Base-by-base conservation (phyloP, 2,113 vertebrate genomes). In the Grallaria varia region DNA sequence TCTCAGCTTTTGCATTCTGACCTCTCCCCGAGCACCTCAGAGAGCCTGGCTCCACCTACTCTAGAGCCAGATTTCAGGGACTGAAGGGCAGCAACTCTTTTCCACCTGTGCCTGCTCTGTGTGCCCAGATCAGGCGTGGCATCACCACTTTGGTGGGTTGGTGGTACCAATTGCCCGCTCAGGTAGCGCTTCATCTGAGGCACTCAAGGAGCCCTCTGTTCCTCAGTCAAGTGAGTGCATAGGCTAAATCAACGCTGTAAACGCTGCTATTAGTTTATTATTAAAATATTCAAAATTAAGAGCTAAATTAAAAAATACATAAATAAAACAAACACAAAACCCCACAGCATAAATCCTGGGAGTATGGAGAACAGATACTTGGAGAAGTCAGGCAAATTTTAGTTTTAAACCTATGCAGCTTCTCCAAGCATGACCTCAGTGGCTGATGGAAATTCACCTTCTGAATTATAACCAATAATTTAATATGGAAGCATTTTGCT, bases 381-480 rank as follows among this genome's bases (percentile, higher is more conserved):
- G 27, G 68, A 82, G 55, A 91, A 94, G 27, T 64, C 47, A 74
- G 55, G 15, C 19, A 80, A 55, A 74, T 73, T 93, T 84, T 58
- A 62, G 16, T 76, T 87, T 88, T 45, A 80, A 93, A 91, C 37
- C 33, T 62, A 50, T 73, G 44, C 0, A 0, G 12, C 47, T 80
- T 94, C 55, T 91, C 63, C 75, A 83, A 89, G 83, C 35, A 73
- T 73, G 64, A 83, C 25, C 30, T 93, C 33, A 19, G 66, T 37
- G 49, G 19, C 66, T 76, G 84, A 79, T 87, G 13, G 62, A 69
- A 95, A 85, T 91, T 95, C 69, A 53, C 3, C 0, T 76, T 89
- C 87, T 83, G 91, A 88, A 93, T 91, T 80, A 88, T 71, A 94
- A 83, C 59, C 67, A 87, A 40, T 69, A 77, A 84, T 92, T 94